A percentile compares a stretch with the other conserved stretches of the same genome.
Evolutionary conservation across 2,888 invertebrate species (phyloP).

Genomic region (Salticus scenicus): DNA sequence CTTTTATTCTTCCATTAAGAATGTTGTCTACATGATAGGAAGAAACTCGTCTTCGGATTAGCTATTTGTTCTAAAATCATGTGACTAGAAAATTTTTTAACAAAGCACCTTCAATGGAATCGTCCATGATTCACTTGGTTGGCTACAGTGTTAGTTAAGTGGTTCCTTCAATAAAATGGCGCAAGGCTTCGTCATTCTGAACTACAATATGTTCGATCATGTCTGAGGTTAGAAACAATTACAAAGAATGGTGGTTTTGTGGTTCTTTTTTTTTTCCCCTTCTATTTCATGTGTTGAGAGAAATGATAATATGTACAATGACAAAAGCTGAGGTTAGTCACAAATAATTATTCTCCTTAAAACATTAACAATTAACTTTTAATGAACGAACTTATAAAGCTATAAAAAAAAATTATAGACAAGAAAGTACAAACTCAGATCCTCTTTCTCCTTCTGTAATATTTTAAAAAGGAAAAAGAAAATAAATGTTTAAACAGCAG

Average conservation of each 20-base stretch:
- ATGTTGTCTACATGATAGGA: background rate
- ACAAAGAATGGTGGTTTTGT: background rate
- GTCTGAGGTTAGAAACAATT: background rate
- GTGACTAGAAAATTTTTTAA: conserved; percentile 37
- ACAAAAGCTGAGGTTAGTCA: too few relatives aligned
- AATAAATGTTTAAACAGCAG: too few relatives aligned
- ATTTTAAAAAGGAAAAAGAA: too few relatives aligned
- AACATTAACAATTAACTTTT: too few relatives aligned
- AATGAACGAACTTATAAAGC: too few relatives aligned
- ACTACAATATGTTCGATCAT: background rate
- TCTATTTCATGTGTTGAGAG: background rate
- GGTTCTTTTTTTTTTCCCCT: too few relatives aligned
- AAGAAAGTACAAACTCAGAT: too few relatives aligned
- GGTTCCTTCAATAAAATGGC: conserved; percentile 30
- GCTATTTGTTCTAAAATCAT: conserved; percentile 46
- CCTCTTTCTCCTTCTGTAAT: too few relatives aligned
- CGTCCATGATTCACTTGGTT: conserved; percentile 46
- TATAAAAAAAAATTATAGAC: too few relatives aligned
- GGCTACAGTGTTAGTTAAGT: conserved; percentile 17
- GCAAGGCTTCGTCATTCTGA: background rate
- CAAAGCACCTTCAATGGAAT: conserved; percentile 20
- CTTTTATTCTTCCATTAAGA: conserved; percentile 27
- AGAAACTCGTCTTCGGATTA: conserved; percentile 42
- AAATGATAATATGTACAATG: too few relatives aligned
- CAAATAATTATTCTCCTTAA: too few relatives aligned